phyloP scores from a whole-genome alignment of 2,113 vertebrate species.

The Tachuris rubrigastra region DNA sequence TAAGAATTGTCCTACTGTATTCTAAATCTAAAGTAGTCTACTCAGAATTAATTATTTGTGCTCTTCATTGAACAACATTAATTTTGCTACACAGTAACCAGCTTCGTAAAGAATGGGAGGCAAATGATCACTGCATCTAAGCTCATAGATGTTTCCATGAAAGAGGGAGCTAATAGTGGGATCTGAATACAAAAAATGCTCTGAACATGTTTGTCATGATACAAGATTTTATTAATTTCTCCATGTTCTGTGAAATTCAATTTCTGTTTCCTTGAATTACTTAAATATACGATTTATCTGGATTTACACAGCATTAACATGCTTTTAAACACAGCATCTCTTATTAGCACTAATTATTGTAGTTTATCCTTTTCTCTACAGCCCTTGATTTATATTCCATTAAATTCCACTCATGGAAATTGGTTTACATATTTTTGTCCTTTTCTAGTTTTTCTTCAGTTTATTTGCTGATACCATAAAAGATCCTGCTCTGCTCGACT shows the following conservation, averaged over 20 bases:
- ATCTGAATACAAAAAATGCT: background rate
- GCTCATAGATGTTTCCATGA: background rate
- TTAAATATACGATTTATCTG: background rate
- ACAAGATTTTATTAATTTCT: background rate
- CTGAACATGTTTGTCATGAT: background rate
- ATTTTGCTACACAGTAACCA: background rate
- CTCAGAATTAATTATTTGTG: background rate
- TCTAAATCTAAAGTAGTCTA: background rate
- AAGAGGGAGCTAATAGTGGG: background rate
- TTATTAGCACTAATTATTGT: background rate
- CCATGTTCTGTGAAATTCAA: background rate
- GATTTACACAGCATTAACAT: background rate
- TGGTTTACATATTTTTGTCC: background rate
- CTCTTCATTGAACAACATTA: background rate
- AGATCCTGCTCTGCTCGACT: slow-evolving; percentile 76
- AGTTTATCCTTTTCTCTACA: background rate
- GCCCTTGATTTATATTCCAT: background rate
- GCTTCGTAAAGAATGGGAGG: background rate
- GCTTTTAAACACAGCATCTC: background rate
- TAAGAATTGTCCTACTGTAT: background rate
- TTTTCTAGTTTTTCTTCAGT: slow-evolving; percentile 85
- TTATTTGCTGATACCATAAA: slow-evolving; percentile 79
- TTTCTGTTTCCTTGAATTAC: background rate
- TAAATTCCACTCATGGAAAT: background rate
- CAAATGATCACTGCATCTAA: background rate